These are phyloP conservation scores for Tinamus guttatus DNA, from an alignment of 2,113 vertebrate genomes.

Conservation along the genomic window DNA sequence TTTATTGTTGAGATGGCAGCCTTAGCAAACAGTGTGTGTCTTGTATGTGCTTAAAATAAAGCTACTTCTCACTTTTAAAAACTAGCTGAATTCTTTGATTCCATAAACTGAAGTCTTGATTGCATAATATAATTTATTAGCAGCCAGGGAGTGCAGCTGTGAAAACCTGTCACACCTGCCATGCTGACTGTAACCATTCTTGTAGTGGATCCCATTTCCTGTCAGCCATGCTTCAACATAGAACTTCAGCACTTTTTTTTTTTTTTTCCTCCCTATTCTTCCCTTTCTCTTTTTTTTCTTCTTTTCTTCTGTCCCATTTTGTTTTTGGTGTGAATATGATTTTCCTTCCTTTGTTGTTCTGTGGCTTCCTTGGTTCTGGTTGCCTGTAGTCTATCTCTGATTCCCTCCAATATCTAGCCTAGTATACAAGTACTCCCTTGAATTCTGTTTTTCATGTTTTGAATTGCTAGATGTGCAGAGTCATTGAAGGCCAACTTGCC, in stretches of 20 bases:
- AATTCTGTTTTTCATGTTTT: neutral
- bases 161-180: neutral
- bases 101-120: neutral
- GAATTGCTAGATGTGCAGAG: neutral
- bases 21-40: neutral
- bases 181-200: neutral
- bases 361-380: neutral
- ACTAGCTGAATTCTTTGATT: neutral
- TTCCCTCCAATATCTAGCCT: neutral
- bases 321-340: neutral
- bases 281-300: neutral
- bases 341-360: neutral
- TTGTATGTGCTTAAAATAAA: neutral
- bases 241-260: neutral
- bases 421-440: neutral
- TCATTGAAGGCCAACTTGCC: neutral
- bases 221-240: neutral
- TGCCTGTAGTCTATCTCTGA: neutral
- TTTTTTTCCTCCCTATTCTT: neutral
- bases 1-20: neutral
- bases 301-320: neutral
- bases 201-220: neutral
- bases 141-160: neutral
- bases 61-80: neutral
- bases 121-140: neutral